Percentiles rank a stretch among this genome's conserved stretches.
phyloP scores from a whole-genome alignment of 1,140 invertebrate genomes.

The Papilio glaucus region DNA sequence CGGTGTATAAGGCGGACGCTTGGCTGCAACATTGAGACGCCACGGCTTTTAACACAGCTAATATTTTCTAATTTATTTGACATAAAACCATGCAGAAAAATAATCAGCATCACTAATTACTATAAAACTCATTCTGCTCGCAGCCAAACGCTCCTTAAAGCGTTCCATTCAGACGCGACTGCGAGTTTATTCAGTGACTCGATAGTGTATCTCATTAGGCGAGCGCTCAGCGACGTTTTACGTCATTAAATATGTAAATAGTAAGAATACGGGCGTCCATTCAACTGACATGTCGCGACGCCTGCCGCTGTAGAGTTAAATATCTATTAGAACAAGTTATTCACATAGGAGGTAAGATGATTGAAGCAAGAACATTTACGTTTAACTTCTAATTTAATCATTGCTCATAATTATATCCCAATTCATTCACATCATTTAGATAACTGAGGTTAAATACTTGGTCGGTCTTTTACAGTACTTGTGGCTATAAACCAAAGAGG shows the following conservation, averaged over 20 bases:
- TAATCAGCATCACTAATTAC: slow-evolving; percentile 36
- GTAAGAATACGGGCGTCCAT: slow-evolving; percentile 71
- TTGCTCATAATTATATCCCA: no score
- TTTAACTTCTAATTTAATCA: not conserved
- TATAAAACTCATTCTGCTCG: slow-evolving; percentile 37
- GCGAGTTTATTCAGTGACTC: slow-evolving; percentile 50
- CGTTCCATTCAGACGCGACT: slow-evolving; percentile 39
- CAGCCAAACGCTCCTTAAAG: slow-evolving; percentile 36
- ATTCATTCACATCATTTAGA: not conserved
- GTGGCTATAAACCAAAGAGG: no score
- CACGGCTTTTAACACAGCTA: not conserved
- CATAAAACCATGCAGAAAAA: slow-evolving; percentile 32
- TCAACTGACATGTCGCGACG: slow-evolving; percentile 72
- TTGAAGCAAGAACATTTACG: not conserved
- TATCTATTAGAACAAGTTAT: slow-evolving; percentile 48
- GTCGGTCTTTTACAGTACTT: no score
- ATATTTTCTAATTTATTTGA: slow-evolving; percentile 27
- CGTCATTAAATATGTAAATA: slow-evolving; percentile 80
- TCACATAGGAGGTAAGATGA: not conserved
- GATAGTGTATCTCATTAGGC: slow-evolving; percentile 74
- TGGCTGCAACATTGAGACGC: not conserved
- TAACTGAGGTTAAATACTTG: no score
- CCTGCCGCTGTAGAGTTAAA: slow-evolving; percentile 52
- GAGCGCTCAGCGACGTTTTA: slow-evolving; percentile 61
- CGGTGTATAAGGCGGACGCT: not conserved